phyloP scores from a whole-genome alignment of 2,888 invertebrate genomes.

The Clivina fossor region DNA sequence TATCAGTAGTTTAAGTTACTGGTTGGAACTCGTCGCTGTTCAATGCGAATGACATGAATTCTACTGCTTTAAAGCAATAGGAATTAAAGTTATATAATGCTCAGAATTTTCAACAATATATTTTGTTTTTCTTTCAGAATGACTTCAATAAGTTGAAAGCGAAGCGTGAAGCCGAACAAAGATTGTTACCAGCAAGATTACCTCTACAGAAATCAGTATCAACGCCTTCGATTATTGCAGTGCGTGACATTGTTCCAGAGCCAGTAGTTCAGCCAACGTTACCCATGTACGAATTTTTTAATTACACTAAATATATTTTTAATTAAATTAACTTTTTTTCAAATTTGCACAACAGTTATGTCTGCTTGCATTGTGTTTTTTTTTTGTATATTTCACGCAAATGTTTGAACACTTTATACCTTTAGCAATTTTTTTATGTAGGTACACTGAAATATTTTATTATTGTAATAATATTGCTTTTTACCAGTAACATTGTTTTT shows the following conservation, averaged over 20 bases:
- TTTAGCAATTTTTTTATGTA: too few species aligned
- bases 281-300: slow-evolving; percentile 57
- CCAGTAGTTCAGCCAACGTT: slow-evolving; percentile 57
- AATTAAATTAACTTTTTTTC: slow-evolving; percentile 29
- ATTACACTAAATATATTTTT: slow-evolving; percentile 25
- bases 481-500: too few species aligned
- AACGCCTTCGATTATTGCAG: slow-evolving; percentile 83
- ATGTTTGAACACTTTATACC: too few species aligned
- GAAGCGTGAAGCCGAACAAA: slow-evolving; percentile 60
- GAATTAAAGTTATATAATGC: too few species aligned
- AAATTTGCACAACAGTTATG: slow-evolving; percentile 33
- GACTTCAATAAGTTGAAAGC: slow-evolving; percentile 72
- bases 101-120: not conserved
- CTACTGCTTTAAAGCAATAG: too few species aligned
- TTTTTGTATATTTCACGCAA: slow-evolving; percentile 31
- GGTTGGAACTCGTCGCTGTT: too few species aligned
- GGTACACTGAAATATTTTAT: too few species aligned
- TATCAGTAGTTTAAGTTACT: too few species aligned
- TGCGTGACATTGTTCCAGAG: slow-evolving; percentile 62
- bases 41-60: too few species aligned
- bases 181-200: slow-evolving; percentile 65
- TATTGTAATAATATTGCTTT: too few species aligned
- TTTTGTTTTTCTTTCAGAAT: slow-evolving; percentile 55
- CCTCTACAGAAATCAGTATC: slow-evolving; percentile 89
- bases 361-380: slow-evolving; percentile 28